Evolutionary conservation across 2,888 invertebrate species (phyloP).

Genomic region (Temnothorax rugatulus): DNA sequence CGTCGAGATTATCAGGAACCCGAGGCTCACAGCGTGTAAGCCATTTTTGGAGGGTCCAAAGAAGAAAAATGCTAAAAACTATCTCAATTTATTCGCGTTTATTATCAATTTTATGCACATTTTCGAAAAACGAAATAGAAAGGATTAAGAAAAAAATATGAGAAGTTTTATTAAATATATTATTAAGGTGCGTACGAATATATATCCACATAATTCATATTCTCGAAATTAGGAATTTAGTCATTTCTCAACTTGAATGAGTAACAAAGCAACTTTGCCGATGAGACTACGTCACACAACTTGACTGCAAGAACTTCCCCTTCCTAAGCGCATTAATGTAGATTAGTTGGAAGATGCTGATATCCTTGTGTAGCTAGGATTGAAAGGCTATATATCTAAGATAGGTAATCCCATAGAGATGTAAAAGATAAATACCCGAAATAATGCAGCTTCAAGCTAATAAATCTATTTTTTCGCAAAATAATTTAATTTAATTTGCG

Average conservation of each 20-base stretch:
- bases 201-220: background rate
- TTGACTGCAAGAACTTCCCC: conserved; percentile 54
- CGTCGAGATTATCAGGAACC: conserved; percentile 65
- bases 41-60: conserved; percentile 4
- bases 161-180: background rate
- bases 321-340: conserved; percentile 71
- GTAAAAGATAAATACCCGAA: conserved; percentile 5
- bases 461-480: background rate
- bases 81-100: background rate
- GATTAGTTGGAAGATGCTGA: conserved; percentile 71
- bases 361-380: conserved; percentile 36
- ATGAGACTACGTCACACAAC: conserved; percentile 59
- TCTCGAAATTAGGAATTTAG: conserved; percentile 37
- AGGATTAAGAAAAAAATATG: background rate
- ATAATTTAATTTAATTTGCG: background rate
- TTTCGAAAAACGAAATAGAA: background rate
- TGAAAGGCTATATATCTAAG: conserved; percentile 51
- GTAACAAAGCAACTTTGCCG: conserved; percentile 55
- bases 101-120: background rate
- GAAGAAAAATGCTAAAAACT: conserved; percentile 8
- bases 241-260: conserved; percentile 36
- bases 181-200: background rate
- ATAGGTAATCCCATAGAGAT: conserved; percentile 16
- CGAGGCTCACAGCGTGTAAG: background rate
- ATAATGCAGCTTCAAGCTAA: background rate